phyloP scores from a whole-genome alignment of 2,888 invertebrate species.

The Pseudoips prasinana region DNA sequence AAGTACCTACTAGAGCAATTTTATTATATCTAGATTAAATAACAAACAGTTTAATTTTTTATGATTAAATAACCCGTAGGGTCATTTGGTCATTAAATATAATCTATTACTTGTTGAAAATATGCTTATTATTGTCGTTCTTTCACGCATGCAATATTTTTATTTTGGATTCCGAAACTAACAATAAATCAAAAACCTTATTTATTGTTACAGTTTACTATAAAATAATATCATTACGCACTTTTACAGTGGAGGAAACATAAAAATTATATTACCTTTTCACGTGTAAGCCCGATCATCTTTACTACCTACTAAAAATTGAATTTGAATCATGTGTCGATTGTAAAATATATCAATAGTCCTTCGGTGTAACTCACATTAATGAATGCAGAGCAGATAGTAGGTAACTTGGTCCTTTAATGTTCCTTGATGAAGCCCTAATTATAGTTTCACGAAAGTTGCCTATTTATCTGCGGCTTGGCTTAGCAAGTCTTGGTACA shows the following conservation, averaged over 20 bases:
- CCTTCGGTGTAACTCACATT: too few relatives aligned
- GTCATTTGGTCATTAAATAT: too few relatives aligned
- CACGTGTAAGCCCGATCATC: conserved; percentile 62
- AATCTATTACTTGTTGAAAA: too few relatives aligned
- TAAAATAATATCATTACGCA: conserved; percentile 59
- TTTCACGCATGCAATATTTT: conserved; percentile 17
- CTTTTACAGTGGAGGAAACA: conserved; percentile 60
- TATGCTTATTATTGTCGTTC: neutral
- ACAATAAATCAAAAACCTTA: conserved; percentile 67
- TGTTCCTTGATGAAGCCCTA: too few relatives aligned
- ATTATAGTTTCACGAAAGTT: too few relatives aligned
- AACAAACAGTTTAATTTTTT: conserved; percentile 16
- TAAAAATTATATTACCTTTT: conserved; percentile 73
- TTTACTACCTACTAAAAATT: conserved; percentile 55
- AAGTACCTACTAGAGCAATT: too few relatives aligned
- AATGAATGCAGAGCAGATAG: too few relatives aligned
- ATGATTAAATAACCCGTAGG: too few relatives aligned
- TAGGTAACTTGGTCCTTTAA: too few relatives aligned
- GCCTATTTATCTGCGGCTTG: too few relatives aligned
- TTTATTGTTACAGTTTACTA: conserved; percentile 64
- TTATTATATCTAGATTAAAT: conserved; percentile 12
- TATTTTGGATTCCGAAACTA: conserved; percentile 26
- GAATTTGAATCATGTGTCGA: conserved; percentile 39
- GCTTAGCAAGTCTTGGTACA: too few relatives aligned
- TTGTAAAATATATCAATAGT: conserved; percentile 32